Percentiles rank a stretch among this genome's conserved stretches.
Conservation (phyloP, 1,140 invertebrate species). For the Habropoda laboriosa region DNA sequence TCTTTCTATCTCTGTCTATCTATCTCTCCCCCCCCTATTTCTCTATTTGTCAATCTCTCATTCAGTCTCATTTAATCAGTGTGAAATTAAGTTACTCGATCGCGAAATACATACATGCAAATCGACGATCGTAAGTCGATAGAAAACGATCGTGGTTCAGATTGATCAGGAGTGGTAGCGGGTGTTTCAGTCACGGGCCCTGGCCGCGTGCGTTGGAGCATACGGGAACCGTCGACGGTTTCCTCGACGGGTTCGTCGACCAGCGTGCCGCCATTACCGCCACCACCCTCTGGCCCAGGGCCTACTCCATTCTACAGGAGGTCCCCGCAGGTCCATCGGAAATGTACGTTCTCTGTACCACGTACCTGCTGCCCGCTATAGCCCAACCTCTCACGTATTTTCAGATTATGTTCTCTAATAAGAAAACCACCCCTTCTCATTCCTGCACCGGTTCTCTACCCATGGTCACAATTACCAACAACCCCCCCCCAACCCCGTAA, state of each 20-base stretch:
- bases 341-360: constrained; percentile 76
- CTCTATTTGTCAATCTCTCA: background rate
- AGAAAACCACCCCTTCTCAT: background rate
- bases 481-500: background rate
- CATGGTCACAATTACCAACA: background rate
- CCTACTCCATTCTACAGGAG: constrained; percentile 74
- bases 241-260: constrained; percentile 66
- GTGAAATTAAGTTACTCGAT: constrained; percentile 22
- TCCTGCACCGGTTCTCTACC: background rate
- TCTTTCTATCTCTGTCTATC: background rate
- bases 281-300: constrained; percentile 73
- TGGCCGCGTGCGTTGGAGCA: constrained; percentile 77
- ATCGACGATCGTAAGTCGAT: constrained; percentile 24
- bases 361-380: constrained; percentile 64
- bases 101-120: constrained; percentile 27
- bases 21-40: background rate
- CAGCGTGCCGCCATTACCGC: constrained; percentile 72
- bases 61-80: constrained; percentile 21
- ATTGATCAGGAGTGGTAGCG: constrained; percentile 76
- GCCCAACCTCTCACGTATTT: constrained; percentile 40
- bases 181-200: constrained; percentile 78
- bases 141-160: constrained; percentile 61
- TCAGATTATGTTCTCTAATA: constrained; percentile 43
- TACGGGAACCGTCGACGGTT: constrained; percentile 74
- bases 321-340: constrained; percentile 74